Conservation (phyloP, 1,140 invertebrate genomes). For the Polypedilum vanderplanki region DNA sequence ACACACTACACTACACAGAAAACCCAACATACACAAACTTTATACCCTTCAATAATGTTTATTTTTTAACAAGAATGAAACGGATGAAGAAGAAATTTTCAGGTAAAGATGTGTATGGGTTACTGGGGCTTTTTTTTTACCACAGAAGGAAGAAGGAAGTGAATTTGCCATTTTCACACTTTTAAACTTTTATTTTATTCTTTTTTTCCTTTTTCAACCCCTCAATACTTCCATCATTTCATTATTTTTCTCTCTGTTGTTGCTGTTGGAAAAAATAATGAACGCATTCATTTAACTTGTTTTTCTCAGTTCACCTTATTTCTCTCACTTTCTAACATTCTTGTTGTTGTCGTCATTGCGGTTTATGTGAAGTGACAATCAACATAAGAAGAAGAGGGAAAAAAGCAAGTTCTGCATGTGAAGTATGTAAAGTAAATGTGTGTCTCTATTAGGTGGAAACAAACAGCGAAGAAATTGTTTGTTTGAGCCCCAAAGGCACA, state of each 20-base stretch:
- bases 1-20: slow-evolving; percentile 9
- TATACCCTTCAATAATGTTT: background rate
- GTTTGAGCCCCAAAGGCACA: background rate
- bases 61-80: background rate
- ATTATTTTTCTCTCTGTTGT: background rate
- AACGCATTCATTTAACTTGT: slow-evolving; percentile 10
- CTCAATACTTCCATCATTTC: background rate
- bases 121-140: background rate
- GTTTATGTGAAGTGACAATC: slow-evolving; percentile 17
- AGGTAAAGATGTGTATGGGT: background rate
- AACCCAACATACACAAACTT: background rate
- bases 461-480: background rate
- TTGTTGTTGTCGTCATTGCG: background rate
- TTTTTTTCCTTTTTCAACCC: background rate
- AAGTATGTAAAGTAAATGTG: background rate
- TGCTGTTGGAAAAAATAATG: background rate
- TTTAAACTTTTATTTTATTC: background rate
- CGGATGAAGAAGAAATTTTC: background rate
- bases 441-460: background rate
- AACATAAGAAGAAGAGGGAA: background rate
- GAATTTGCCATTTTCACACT: slow-evolving; percentile 17
- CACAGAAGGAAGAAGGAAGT: slow-evolving; percentile 3
- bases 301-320: background rate
- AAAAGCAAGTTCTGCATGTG: background rate
- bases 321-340: background rate